These are phyloP conservation scores for Norana najaformis DNA, from an alignment of 2,888 invertebrate genomes.

Conservation along the genomic window DNA sequence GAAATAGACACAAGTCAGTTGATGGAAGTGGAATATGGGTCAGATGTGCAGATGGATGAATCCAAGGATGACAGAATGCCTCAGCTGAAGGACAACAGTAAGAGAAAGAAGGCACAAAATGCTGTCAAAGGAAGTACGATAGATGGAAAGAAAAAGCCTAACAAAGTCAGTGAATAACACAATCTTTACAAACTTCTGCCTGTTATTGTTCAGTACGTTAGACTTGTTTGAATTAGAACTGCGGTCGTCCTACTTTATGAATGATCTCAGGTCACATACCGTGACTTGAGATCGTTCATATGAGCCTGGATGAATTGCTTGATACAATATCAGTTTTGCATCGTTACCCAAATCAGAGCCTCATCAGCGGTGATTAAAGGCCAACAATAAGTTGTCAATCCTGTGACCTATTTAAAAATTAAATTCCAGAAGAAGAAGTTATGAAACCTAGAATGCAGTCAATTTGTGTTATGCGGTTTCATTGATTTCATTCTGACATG, in stretches of 20 bases:
- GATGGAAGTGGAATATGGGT: slow-evolving; percentile 15
- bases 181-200: neutral
- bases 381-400: too few species aligned
- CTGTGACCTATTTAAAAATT: too few species aligned
- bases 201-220: neutral
- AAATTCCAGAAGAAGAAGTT: too few species aligned
- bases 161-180: neutral
- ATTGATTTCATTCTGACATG: too few species aligned
- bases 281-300: neutral
- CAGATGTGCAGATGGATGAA: neutral
- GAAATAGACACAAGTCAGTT: neutral
- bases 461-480: too few species aligned
- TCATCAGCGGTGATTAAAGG: too few species aligned
- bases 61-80: neutral
- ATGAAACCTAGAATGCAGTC: too few species aligned
- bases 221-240: neutral
- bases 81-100: neutral
- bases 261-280: neutral
- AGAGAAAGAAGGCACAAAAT: neutral
- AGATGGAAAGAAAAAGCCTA: slow-evolving; percentile 19
- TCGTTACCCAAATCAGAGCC: too few species aligned
- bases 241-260: neutral
- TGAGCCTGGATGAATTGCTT: neutral
- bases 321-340: neutral
- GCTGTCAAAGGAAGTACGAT: neutral